These are phyloP conservation scores for Perizoma flavofasciatum DNA, from an alignment of 2,888 invertebrate genomes.

Conservation along the genomic window DNA sequence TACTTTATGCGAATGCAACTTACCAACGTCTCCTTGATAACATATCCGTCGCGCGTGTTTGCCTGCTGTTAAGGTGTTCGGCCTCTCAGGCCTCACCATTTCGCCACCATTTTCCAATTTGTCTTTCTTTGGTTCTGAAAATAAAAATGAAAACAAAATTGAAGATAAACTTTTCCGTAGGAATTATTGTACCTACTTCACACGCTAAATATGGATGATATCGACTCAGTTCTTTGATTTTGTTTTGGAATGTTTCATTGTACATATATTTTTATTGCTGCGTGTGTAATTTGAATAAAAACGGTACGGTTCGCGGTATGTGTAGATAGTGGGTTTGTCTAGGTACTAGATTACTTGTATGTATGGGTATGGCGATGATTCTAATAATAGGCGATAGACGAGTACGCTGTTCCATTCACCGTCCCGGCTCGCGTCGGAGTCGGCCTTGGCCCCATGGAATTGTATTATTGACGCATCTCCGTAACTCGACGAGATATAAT, in stretches of 20 bases:
- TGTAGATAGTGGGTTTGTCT: conserved; percentile 10
- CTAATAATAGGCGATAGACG: conserved; percentile 70
- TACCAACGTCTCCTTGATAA: conserved; percentile 90
- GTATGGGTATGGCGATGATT: conserved; percentile 50
- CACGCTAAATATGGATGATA: conserved; percentile 2
- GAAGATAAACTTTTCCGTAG: conserved; percentile 16
- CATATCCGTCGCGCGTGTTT: conserved; percentile 91
- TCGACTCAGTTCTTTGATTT: not conserved
- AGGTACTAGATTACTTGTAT: conserved; percentile 34
- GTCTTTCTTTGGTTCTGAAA: conserved; percentile 96
- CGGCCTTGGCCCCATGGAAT: conserved; percentile 70
- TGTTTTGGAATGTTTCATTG: conserved; percentile 11
- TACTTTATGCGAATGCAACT: conserved; percentile 19
- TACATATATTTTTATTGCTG: conserved; percentile 11
- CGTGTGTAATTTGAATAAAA: conserved; percentile 6
- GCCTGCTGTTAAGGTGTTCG: conserved; percentile 90
- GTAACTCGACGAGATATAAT: conserved; percentile 40
- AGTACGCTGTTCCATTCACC: conserved; percentile 74
- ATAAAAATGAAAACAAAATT: conserved; percentile 48
- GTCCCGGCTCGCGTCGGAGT: conserved; percentile 51
- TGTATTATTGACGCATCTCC: conserved; percentile 63
- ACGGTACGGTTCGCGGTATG: conserved; percentile 2
- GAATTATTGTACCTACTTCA: not conserved
- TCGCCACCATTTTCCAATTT: conserved; percentile 90
- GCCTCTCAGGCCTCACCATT: conserved; percentile 88